These are phyloP conservation scores for Chloroceryle inda DNA, from an alignment of 2,797 vertebrate species.

Conservation along the genomic window DNA sequence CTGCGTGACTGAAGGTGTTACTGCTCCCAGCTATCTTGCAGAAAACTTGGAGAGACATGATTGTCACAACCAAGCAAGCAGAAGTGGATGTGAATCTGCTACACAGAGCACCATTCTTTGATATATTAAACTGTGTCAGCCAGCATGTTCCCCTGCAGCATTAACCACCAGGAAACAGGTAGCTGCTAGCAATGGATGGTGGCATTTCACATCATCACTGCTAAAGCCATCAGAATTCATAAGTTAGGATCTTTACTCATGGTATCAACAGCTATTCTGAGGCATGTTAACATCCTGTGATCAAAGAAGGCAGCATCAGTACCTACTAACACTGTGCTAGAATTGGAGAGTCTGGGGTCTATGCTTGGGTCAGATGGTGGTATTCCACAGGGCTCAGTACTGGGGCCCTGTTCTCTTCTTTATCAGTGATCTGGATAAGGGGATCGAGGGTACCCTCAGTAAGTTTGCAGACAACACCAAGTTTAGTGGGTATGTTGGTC, in stretches of 20 bases:
- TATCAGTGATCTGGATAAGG: not conserved
- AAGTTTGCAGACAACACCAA: not conserved
- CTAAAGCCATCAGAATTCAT: not conserved
- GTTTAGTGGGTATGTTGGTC: not conserved
- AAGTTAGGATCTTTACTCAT: not conserved
- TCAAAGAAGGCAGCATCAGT: not conserved
- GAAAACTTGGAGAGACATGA: not conserved
- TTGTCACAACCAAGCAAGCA: not conserved
- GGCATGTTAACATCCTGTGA: not conserved
- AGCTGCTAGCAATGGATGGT: not conserved
- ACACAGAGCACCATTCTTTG: not conserved
- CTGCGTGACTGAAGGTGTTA: not conserved
- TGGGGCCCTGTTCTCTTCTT: not conserved
- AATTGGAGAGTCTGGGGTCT: not conserved
- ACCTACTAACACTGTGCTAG: not conserved
- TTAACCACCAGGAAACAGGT: not conserved
- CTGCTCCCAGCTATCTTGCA: not conserved
- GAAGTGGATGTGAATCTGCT: not conserved
- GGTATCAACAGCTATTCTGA: not conserved
- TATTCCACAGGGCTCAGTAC: not conserved
- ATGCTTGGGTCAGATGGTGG: not conserved
- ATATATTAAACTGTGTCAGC: not conserved
- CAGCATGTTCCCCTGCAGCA: accelerated
- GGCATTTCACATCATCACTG: not conserved
- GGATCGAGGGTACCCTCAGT: not conserved